A percentile compares a stretch with the other conserved stretches of the same genome.
phyloP scores from a whole-genome alignment of 2,113 vertebrate genomes.

The Uropsilus gracilis region DNA sequence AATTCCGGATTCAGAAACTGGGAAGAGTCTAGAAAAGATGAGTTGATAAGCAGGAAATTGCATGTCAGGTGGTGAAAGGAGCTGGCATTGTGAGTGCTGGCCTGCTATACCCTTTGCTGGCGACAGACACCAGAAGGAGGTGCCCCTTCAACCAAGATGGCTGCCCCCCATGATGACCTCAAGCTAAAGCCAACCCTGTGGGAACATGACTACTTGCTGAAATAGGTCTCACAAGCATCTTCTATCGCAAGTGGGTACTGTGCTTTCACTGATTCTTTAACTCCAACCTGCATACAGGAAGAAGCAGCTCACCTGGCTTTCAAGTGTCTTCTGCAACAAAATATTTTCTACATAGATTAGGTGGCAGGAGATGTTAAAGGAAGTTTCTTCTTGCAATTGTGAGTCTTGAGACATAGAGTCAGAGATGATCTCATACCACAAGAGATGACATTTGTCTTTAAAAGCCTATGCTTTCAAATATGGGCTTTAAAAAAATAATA shows the following conservation, averaged over 20 bases:
- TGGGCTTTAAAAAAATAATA: not conserved
- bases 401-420: not conserved
- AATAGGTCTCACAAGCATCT: too few species aligned
- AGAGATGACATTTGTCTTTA: not conserved
- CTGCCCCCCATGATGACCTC: not conserved
- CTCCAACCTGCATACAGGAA: too few species aligned
- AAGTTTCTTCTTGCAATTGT: not conserved
- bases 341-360: not conserved
- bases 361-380: not conserved
- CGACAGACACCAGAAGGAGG: not conserved
- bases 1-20: not conserved
- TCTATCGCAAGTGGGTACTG: not conserved
- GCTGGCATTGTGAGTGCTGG: rapidly evolving
- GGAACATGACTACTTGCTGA: not conserved
- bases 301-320: not conserved
- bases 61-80: not conserved
- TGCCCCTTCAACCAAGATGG: too few species aligned
- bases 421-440: not conserved
- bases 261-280: not conserved
- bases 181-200: not conserved
- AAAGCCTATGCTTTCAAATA: not conserved
- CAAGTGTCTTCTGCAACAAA: not conserved
- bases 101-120: rapidly evolving
- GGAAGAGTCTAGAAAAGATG: not conserved
- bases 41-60: not conserved